Evolutionary conservation across 2,888 invertebrate genomes (phyloP).

Genomic region (Diarsia brunnea): DNA sequence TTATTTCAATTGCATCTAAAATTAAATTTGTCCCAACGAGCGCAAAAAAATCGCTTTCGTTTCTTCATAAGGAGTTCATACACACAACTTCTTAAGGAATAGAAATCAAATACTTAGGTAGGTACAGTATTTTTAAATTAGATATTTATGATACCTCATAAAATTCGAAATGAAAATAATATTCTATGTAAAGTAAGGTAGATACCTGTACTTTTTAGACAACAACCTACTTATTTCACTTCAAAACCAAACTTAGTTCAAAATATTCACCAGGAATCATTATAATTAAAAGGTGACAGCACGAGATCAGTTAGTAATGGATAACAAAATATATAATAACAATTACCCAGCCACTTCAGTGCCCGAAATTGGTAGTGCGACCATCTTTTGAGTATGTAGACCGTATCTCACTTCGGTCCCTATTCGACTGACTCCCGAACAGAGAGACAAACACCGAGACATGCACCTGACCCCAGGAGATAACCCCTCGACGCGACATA

Average conservation of each 20-base stretch:
- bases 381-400: constrained; percentile 75
- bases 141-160: no score
- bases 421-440: constrained; percentile 68
- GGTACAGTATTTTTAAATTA: not conserved
- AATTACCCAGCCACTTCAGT: constrained; percentile 92
- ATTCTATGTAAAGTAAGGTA: not conserved
- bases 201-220: not conserved
- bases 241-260: not conserved
- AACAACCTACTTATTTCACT: not conserved
- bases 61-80: not conserved
- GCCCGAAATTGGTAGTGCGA: constrained; percentile 91
- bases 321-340: not conserved
- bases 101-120: not conserved
- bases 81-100: no score
- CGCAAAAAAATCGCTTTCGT: not conserved
- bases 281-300: not conserved
- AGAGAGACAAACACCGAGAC: constrained; percentile 39
- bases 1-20: no score
- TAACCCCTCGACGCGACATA: constrained; percentile 76
- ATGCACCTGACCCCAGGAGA: constrained; percentile 69
- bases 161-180: not conserved
- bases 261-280: not conserved
- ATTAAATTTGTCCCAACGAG: not conserved
- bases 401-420: constrained; percentile 78
- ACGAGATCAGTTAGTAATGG: not conserved